phyloP scores from a whole-genome alignment of 2,888 invertebrate species.

The Erebia aethiops region DNA sequence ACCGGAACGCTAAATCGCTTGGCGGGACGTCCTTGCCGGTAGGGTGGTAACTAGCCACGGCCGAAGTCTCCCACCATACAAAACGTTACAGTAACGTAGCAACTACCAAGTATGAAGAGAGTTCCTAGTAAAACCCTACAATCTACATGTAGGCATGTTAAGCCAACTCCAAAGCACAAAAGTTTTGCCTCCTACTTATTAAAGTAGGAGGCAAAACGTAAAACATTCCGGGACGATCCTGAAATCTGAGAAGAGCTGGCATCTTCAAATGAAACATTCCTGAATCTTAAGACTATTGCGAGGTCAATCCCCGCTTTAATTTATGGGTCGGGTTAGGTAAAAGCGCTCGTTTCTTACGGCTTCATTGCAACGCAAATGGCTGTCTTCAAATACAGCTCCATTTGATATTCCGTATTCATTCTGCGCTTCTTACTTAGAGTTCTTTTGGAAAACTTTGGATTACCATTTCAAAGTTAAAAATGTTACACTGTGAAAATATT shows the following conservation, averaged over 20 bases:
- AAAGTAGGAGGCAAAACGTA: not conserved
- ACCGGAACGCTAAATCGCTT: too few relatives aligned
- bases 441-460: constrained; percentile 12
- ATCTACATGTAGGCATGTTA: not conserved
- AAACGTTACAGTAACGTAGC: too few relatives aligned
- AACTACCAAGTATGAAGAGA: too few relatives aligned
- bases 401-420: constrained; percentile 19
- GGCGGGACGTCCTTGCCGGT: too few relatives aligned
- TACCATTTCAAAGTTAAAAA: not conserved
- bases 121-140: too few relatives aligned
- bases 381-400: constrained; percentile 25
- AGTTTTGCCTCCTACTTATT: too few relatives aligned
- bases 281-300: constrained; percentile 41
- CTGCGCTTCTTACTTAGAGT: constrained; percentile 1
- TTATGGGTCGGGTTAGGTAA: constrained; percentile 33
- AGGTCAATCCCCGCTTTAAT: constrained; percentile 42
- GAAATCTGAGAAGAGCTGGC: constrained; percentile 11
- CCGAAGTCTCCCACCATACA: too few relatives aligned
- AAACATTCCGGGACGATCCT: constrained; percentile 7
- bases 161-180: not conserved
- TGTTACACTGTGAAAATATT: not conserved
- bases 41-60: too few relatives aligned
- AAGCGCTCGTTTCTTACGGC: constrained; percentile 30
- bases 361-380: constrained; percentile 34
- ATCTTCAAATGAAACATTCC: constrained; percentile 32